Evolutionary conservation across 1,140 invertebrate species (phyloP), one percentile per base, ranked within the genome.

Genomic region (Sitophilus oryzae): DNA sequence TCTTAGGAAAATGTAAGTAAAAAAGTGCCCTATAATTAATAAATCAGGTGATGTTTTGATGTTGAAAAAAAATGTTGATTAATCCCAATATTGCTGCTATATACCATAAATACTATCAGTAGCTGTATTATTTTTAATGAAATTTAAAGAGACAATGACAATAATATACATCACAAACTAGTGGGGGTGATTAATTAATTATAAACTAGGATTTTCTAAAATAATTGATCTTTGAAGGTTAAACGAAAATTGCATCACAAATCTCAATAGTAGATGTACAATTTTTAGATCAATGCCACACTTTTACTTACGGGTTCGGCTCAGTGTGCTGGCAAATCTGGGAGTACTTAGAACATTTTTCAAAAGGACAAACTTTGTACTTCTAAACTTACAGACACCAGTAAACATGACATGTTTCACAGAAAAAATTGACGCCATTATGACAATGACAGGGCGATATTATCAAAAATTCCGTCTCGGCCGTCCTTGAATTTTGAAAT

Each of bases 391-490:
- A 53, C 56, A 61, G n/a, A 58, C 54, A 46, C 54, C 52, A 50
- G 51, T 40, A 49, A 63, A 58, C 21, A 47, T 66, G 61, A 63
- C 59, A 60, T 60, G 59, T 53, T 55, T 41, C 57, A 66, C 63
- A 66, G 61, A 66, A 63, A 66, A 66, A 51, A 61, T 48, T 44
- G 62, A 54, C 57, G 64, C 64, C 64, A 66, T 66, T 43, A 46
- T 55, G 57, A 59, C 57, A 47, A 22, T 51, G 57, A 59, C 47
- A 38, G 41, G 11, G 16, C 36, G 41, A 15, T 18, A 14, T 20
- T 23, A 30, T 40, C 41, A 23, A 9, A 6, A 22, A 20, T 3
- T n/a, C 19, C 8, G 35, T 2, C 43, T 22, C 25, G 15, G 46
- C 30, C 30, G 23, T 16, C 42, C 45, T 49, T 44, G 37, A 41